Evolutionary conservation across 2,113 vertebrate genomes (phyloP), one percentile per base, ranked within the genome.

Genomic region (Neotoma lepida): DNA sequence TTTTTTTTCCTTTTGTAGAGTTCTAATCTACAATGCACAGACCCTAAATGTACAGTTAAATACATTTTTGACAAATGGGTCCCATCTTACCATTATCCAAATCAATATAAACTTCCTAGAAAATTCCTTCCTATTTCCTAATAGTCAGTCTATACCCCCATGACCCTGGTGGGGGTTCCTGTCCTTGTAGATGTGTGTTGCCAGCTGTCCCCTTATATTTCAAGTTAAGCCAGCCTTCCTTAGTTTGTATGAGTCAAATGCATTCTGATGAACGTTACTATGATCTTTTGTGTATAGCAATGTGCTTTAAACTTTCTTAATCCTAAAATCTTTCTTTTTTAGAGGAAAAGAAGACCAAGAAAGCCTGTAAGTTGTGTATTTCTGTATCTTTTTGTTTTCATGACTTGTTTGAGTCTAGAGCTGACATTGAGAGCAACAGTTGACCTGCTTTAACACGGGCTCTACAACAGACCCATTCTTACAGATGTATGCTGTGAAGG

Each of bases 311-410:
- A 63, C 90, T 58, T 95, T 94, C 30, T 76, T 96, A 94, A 97
- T 85, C 44, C 24, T 89, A 89, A 44, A 94, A 56, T 18, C 71
- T 66, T 92, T 96, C 61, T 96, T 93, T 97, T 97, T 58, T 94
- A 98, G 98, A 94, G 44, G 98, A 98, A 46, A 98, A 96, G 95
- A 98, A 97, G 87, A 0, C 93, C 30, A 87, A 6, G 92, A 98
- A 98, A 96, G 6, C 0, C 13, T 0, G 98, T 98, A 97, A 98
- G 98, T 98, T 64, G 49, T 9, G 30, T 41, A 9, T 68, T 71
- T 90, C 24, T 80, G 24, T 26, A 13, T 94, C 44, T 88, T 44
- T 76, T 46, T 64, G 28, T 51, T 44, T 68, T 81, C 0, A 30
- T 77, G 78, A 61, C 35, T 46, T 88, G 39, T 22, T 56, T 0